These are phyloP conservation scores for Gadopsis bispinosus DNA, from an alignment of 2,797 vertebrate species.

Conservation along the genomic window DNA sequence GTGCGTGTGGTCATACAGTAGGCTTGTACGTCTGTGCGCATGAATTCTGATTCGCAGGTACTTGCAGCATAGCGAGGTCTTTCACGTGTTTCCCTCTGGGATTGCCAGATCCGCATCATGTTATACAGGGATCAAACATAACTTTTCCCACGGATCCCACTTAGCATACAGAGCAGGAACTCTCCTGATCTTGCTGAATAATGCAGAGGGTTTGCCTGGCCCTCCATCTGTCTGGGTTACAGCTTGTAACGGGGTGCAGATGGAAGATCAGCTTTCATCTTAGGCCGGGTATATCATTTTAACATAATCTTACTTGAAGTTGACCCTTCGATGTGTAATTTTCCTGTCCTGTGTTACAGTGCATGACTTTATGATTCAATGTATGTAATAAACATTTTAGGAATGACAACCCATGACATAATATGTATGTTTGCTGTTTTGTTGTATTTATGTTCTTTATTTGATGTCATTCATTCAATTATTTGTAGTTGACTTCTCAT, in stretches of 20 bases:
- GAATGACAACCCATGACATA: constrained; percentile 10
- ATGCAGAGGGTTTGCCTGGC: constrained; percentile 75
- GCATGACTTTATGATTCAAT: constrained; percentile 28
- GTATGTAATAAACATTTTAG: constrained; percentile 26
- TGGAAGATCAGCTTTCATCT: constrained; percentile 75
- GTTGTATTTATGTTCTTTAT: constrained; percentile 5
- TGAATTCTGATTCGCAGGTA: constrained; percentile 38
- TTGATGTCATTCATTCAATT: constrained; percentile 5
- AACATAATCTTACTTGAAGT: constrained; percentile 50
- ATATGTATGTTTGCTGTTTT: constrained; percentile 1
- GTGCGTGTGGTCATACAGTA: constrained; percentile 34
- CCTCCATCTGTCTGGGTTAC: constrained; percentile 64
- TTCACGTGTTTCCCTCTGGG: constrained; percentile 39
- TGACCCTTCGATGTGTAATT: constrained; percentile 48
- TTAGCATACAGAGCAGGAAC: constrained; percentile 66
- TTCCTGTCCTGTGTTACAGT: constrained; percentile 38
- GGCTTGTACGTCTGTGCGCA: constrained; percentile 19
- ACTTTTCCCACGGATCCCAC: constrained; percentile 57
- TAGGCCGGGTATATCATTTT: constrained; percentile 31
- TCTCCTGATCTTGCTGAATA: constrained; percentile 73
- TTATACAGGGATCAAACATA: constrained; percentile 68
- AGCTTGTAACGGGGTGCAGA: constrained; percentile 58
- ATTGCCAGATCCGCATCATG: constrained; percentile 52
- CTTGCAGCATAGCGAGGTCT: constrained; percentile 34
- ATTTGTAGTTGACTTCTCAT: constrained; percentile 13